Conservation (phyloP, 2,113 vertebrate species). For the Echinops telfairi region DNA sequence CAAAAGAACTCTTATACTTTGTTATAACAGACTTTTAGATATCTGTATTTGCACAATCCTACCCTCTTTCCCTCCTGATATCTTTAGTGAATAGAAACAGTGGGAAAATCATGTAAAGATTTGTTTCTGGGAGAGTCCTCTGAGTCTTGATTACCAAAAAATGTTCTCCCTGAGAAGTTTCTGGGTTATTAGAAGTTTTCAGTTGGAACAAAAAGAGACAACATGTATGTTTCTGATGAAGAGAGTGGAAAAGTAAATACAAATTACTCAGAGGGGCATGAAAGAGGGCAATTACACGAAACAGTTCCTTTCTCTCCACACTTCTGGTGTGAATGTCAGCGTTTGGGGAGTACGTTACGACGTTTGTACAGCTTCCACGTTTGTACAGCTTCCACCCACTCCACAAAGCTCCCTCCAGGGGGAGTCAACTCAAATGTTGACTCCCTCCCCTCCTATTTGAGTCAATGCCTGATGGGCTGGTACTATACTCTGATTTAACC, state of each 20-base stretch:
- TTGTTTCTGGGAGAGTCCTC: conserved; percentile 43
- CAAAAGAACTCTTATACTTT: conserved; percentile 50
- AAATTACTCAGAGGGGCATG: background rate
- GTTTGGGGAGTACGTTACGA: background rate
- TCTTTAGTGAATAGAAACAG: background rate
- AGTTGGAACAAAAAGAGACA: background rate
- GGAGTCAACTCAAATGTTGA: background rate
- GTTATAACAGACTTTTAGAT: conserved; percentile 42
- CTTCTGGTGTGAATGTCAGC: background rate
- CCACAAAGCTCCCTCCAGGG: background rate
- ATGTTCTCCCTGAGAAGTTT: background rate
- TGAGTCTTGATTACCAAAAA: conserved; percentile 23
- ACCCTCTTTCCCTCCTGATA: conserved; percentile 23
- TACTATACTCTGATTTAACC: background rate
- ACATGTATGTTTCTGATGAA: background rate
- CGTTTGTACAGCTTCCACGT: background rate
- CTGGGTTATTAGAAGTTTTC: background rate
- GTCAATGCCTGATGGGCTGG: too few species aligned
- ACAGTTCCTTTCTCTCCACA: background rate
- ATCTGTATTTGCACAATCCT: conserved; percentile 56
- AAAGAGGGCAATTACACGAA: background rate
- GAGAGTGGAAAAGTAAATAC: background rate
- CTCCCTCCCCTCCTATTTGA: background rate
- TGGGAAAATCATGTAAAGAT: conserved; percentile 14
- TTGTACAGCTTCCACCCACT: too few species aligned